A percentile compares a stretch with the other conserved stretches of the same genome.
phyloP scores from a whole-genome alignment of 2,888 invertebrate genomes.

The Apantesis nais region DNA sequence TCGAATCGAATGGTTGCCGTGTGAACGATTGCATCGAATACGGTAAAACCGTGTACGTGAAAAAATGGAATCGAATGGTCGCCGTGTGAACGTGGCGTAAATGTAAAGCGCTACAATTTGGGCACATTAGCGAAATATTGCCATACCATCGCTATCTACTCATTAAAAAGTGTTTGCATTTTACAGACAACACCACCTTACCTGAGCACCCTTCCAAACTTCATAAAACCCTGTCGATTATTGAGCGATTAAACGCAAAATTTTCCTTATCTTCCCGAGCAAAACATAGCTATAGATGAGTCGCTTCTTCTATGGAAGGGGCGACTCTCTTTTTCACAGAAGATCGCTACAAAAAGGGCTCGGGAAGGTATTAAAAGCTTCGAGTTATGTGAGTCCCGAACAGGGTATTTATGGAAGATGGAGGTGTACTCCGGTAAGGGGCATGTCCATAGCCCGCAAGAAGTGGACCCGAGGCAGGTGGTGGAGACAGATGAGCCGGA shows the following conservation, averaged over 20 bases:
- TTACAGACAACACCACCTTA: too few relatives aligned
- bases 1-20: too few relatives aligned
- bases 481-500: conserved; percentile 28
- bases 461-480: too few relatives aligned
- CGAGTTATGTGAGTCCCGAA: conserved; percentile 40
- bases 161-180: too few relatives aligned
- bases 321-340: conserved; percentile 22
- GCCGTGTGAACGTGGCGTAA: too few relatives aligned
- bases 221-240: background rate
- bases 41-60: too few relatives aligned
- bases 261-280: conserved; percentile 4
- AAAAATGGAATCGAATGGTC: too few relatives aligned
- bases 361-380: conserved; percentile 41
- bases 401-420: conserved; percentile 32
- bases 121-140: too few relatives aligned
- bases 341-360: conserved; percentile 33
- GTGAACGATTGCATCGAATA: too few relatives aligned
- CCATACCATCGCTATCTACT: too few relatives aligned
- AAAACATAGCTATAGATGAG: background rate
- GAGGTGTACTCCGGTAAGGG: conserved; percentile 16
- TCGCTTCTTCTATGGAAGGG: background rate
- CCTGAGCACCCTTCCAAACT: background rate
- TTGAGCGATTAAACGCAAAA: background rate
- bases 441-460: background rate
- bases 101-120: too few relatives aligned